Base-by-base conservation (phyloP, 2,113 vertebrate genomes). In the Apaloderma vittatum region DNA sequence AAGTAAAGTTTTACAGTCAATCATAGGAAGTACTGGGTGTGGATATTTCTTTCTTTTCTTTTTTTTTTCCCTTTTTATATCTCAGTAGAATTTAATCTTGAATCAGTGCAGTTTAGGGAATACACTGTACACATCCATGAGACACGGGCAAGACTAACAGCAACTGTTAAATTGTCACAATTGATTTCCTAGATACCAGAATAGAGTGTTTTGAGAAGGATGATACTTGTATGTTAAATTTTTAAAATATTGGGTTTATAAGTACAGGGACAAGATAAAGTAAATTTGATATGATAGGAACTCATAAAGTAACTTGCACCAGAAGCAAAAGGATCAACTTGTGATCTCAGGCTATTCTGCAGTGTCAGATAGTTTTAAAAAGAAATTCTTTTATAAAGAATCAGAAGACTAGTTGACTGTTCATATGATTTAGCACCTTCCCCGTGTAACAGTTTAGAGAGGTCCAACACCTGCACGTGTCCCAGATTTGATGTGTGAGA, bases 221-320 rank as follows among this genome's bases (percentile, higher is more conserved):
- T 93, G 68, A 95, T 73, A 90, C 52, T 89, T 30, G 34, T 76
- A 95, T 65, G 73, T 37, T 92, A 93, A 59, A 52, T 88, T 93
- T 95, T 92, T 81, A 3, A 91, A 92, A 90, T 90, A 93, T 40
- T 97, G 46, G 75, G 37, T 94, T 98, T 93, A 70, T 93, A 95
- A 97, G 89, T 74, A 95, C 27, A 73, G 63, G n/a, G 61, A 86
- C 14, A 91, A 81, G 51, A 63, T 82, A 68, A 97, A 94, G 66
- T 90, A 85, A 77, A 4, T 4, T 65, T 90, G 92, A 85, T 94
- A 45, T 80, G 62, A 94, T 48, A 94, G 76, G 52, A 97, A 94
- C 75, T 94, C 57, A 74, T 34, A 48, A 3, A 58, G 36, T 63
- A 45, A 67, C 37, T 57, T 82, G 78, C 67, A 92, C 75, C 76